Evolutionary conservation across 1,140 invertebrate species (phyloP).

Genomic region (Lordiphosa collinella): DNA sequence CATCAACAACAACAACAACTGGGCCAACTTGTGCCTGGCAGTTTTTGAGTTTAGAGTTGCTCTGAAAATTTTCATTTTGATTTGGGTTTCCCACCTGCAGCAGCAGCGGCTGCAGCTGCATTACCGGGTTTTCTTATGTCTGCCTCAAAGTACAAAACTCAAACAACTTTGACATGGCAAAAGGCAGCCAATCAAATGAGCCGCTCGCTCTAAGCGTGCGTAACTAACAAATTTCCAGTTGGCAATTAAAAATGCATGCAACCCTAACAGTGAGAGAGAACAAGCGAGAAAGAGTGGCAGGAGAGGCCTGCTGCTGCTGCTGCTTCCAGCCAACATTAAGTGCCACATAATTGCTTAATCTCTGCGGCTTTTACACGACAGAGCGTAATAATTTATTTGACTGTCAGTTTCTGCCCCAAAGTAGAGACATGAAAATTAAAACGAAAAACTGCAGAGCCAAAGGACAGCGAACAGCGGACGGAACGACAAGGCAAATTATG

Average conservation of each 20-base stretch:
- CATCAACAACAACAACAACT: constrained; percentile 29
- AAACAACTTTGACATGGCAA: constrained; percentile 7
- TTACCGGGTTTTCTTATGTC: constrained; percentile 23
- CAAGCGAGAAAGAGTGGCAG: not conserved
- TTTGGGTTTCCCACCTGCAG: constrained; percentile 27
- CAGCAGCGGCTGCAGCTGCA: constrained; percentile 9
- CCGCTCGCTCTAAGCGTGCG: constrained; percentile 31
- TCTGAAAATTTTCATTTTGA: constrained; percentile 43
- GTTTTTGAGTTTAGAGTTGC: constrained; percentile 35
- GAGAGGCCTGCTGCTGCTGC: not conserved
- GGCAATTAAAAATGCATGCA: constrained; percentile 36
- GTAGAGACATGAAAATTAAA: constrained; percentile 61
- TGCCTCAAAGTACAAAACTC: constrained; percentile 24
- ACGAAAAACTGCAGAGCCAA: constrained; percentile 43
- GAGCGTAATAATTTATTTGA: constrained; percentile 77
- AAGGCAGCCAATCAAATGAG: constrained; percentile 56
- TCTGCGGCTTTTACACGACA: constrained; percentile 76
- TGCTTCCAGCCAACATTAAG: constrained; percentile 60
- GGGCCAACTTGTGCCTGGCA: constrained; percentile 29
- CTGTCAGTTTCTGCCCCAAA: constrained; percentile 35
- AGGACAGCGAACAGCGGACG: constrained; percentile 18
- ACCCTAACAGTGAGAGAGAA: not conserved
- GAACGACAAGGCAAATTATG: constrained; percentile 69
- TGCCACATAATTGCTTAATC: constrained; percentile 78
- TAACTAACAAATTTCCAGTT: constrained; percentile 32